Base-by-base conservation (phyloP, 2,888 invertebrate genomes). In the Hydroisotoma schaefferi region DNA sequence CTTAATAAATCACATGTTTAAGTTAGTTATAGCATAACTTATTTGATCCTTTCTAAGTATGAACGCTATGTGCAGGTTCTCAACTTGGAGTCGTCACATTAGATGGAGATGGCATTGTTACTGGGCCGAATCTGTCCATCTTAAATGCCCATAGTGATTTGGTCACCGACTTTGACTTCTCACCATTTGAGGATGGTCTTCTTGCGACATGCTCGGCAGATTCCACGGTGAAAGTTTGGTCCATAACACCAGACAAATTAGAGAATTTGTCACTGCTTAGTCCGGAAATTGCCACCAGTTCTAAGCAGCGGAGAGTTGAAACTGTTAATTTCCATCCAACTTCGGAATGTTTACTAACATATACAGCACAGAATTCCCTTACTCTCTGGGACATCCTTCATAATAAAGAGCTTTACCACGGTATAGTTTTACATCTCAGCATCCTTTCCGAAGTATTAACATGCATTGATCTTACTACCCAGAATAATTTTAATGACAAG, bases 101-200 rank as follows among this genome's bases (percentile, higher is more conserved):
- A 46, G 89, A 90, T 73, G 90, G 93, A 75, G 89, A 87, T 72
- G 94, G 94, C 0, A 15, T 15, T 3, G 94, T 94, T 0, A 83
- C 94, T 67, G 89, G 91, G 77, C 88, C 57, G 15, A 61, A 61
- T 33, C 37, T 90, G 87, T 90, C 92, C 4, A 75, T 91, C 64
- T 80, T 92, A 53, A 88, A 90, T 78, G 90, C 87, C 18, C 88
- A 91, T 78, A 83, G 88, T 54, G 95, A 94, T 74, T 90, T 92
- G 48, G 90, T 95, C 37, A 93, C 93, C 38, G 95, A 94, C 77
- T 87, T 95, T 84, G 89, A 90, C 73, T 95, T 97, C 77, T 94
- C 94, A 28, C 94, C 94, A 6, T 95, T 94, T 78, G 92, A 94
- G 76, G 94, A 94, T 80, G 90, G 91, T 37, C 80, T 94, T 48